A percentile compares a stretch with the other conserved stretches of the same genome.
phyloP scores from a whole-genome alignment of 1,140 invertebrate species.

The Armadillidium nasatum region DNA sequence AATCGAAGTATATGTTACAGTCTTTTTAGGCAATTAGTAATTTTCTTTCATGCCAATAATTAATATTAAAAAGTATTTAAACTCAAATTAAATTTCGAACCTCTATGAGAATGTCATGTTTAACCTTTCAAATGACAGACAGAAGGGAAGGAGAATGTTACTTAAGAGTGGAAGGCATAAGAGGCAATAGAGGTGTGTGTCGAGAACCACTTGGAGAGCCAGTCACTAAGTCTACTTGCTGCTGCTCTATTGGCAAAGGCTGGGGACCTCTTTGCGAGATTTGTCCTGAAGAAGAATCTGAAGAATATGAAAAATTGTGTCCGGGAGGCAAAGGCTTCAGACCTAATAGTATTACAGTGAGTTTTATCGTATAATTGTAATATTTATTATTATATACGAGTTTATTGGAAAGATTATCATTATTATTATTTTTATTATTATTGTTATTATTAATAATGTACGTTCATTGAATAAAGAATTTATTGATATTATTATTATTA shows the following conservation, averaged over 20 bases:
- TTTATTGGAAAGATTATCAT: too few relatives aligned
- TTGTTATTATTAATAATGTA: neutral
- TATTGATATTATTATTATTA: neutral
- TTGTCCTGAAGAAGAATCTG: constrained; percentile 65
- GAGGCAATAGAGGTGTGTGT: constrained; percentile 51
- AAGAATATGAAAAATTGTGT: constrained; percentile 71
- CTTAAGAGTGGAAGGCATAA: constrained; percentile 53
- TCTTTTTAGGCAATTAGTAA: too few relatives aligned
- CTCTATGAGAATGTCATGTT: too few relatives aligned
- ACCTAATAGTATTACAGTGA: constrained; percentile 72
- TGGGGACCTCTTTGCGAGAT: constrained; percentile 79
- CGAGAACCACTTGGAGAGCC: constrained; percentile 56
- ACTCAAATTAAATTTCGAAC: too few relatives aligned
- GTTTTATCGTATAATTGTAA: constrained; percentile 32
- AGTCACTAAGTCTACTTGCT: constrained; percentile 74
- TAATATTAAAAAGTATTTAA: too few relatives aligned
- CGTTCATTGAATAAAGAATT: too few relatives aligned
- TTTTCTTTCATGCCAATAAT: too few relatives aligned
- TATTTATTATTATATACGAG: neutral
- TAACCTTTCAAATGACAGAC: constrained; percentile 54
- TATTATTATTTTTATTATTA: neutral
- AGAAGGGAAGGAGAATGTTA: constrained; percentile 73
- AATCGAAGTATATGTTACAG: too few relatives aligned
- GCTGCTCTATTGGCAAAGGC: constrained; percentile 75
- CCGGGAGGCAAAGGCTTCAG: constrained; percentile 77